Evolutionary conservation across 2,888 invertebrate genomes (phyloP).

Genomic region (Pseudolycoriella hygida): DNA sequence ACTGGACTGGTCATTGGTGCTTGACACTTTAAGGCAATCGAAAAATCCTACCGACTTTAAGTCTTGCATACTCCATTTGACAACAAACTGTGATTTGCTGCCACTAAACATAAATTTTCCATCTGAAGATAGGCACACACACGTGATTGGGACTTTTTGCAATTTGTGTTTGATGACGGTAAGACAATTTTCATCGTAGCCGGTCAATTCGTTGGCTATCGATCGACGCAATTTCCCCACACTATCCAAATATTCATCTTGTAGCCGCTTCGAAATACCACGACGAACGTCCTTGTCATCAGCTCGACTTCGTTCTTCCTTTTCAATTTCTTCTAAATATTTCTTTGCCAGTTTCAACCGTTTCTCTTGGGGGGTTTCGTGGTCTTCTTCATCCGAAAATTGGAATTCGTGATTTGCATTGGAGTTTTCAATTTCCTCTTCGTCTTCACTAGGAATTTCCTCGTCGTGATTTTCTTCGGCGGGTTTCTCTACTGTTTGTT

Average conservation of each 20-base stretch:
- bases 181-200: constrained; percentile 28
- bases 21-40: constrained; percentile 10
- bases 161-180: constrained; percentile 52
- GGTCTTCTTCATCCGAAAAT: constrained; percentile 35
- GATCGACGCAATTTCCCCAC: constrained; percentile 59
- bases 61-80: constrained; percentile 66
- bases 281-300: constrained; percentile 45
- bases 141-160: constrained; percentile 63
- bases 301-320: constrained; percentile 52
- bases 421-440: constrained; percentile 29
- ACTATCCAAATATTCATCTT: constrained; percentile 72
- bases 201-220: constrained; percentile 46
- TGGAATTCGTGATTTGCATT: constrained; percentile 25
- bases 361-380: constrained; percentile 78
- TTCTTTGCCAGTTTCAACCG: constrained; percentile 76
- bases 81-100: constrained; percentile 72
- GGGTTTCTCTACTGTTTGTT: constrained; percentile 19
- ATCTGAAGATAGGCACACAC: constrained; percentile 59
- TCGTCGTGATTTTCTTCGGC: constrained; percentile 34
- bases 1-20: constrained; percentile 6
- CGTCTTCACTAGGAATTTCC: constrained; percentile 45
- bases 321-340: constrained; percentile 73
- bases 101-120: constrained; percentile 58
- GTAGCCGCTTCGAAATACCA: constrained; percentile 46
- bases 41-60: constrained; percentile 36